Base-by-base conservation (phyloP, 2,888 invertebrate genomes). In the Falcaria lacertinaria region DNA sequence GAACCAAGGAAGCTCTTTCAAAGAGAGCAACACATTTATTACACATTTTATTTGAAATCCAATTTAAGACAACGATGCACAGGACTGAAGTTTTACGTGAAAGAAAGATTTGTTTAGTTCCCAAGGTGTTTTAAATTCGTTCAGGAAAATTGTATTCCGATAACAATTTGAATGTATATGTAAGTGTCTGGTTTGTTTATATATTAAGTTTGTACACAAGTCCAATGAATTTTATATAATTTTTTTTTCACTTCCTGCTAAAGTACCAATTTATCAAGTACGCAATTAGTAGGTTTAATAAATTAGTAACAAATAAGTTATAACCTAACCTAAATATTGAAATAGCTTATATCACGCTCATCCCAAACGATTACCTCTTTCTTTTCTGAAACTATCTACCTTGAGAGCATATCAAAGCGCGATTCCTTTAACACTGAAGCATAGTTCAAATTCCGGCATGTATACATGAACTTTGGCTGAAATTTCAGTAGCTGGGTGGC, bases 371-470 rank as follows among this genome's bases (percentile, higher is more conserved):
- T n/a, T n/a, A n/a, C n/a, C n/a, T n/a, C n/a, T 4, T 19, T 8
- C 11, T 25, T 25, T 5, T 0, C 7, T 5, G 25, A 25, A 25
- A 11, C 28, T 11, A 11, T 28, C 28, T 60, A 54, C 50, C 57
- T 52, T 48, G 41, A 7, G 22, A 37, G 45, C 63, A 55, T 75
- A 80, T 86, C 87, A 87, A 87, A 88, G 87, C 74, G 64, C 55
- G 60, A 73, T 74, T 72, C 77, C 76, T 78, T 75, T 74, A 72
- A 71, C 72, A 72, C 73, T 72, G 64, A 69, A 68, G 73, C 81
- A 76, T 80, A 64, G 73, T 78, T 81, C 61, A 76, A 80, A 88
- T 87, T 85, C 87, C 82, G 69, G 54, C 63, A 64, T 68, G 68
- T 73, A 57, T 60, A 71, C 66, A 64, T 73, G 69, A 74, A 75